Conservation (phyloP, 2,113 vertebrate species). For the Cathartes aura region DNA sequence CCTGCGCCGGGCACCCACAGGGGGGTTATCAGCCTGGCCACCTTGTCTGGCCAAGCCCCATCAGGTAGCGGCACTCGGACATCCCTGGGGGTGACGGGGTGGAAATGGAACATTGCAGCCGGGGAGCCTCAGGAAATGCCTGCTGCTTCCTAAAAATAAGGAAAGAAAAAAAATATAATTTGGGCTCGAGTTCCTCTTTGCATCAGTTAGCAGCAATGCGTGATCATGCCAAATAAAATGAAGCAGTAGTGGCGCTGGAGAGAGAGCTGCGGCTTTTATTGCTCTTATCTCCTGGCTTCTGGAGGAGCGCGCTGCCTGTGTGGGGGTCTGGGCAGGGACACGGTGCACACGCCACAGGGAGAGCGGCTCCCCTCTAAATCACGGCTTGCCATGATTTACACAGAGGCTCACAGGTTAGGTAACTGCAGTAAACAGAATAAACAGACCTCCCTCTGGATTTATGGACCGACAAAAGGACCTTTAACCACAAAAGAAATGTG, state of each 20-base stretch:
- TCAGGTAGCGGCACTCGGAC: rapidly evolving
- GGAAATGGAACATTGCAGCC: not conserved
- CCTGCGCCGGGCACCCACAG: not conserved
- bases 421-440: conserved; percentile 81
- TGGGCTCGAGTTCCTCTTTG: not conserved
- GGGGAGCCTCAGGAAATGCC: not conserved
- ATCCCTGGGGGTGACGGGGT: rapidly evolving
- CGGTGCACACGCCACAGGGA: not conserved
- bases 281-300: conserved; percentile 58
- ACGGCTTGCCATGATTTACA: conserved; percentile 71
- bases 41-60: not conserved
- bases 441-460: conserved; percentile 73
- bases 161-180: not conserved
- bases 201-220: not conserved
- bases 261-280: not conserved
- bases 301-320: conserved; percentile 21
- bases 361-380: conserved; percentile 68
- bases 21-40: not conserved
- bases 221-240: not conserved
- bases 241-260: not conserved
- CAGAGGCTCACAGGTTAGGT: conserved; percentile 66
- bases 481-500: conserved; percentile 62
- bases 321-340: conserved; percentile 51
- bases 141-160: not conserved
- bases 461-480: conserved; percentile 74